Percentiles rank a stretch among this genome's conserved stretches.
These are phyloP conservation scores for Brenthis hecate DNA, from an alignment of 2,888 invertebrate genomes.

Conservation along the genomic window DNA sequence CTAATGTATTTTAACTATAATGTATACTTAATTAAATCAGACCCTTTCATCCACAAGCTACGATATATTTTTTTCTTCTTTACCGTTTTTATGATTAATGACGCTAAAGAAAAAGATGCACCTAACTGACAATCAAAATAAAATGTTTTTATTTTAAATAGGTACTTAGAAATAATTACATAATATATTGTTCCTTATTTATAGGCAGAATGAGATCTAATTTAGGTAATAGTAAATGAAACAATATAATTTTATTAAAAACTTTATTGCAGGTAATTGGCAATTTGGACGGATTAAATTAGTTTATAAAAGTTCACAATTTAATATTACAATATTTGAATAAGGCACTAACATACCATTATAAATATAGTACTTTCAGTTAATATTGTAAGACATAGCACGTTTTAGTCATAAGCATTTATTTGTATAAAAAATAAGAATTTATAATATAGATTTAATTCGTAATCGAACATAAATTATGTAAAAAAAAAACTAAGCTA, in stretches of 20 bases:
- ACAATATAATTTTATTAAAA: slow-evolving; percentile 49
- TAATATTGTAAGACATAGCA: slow-evolving; percentile 61
- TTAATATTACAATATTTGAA: slow-evolving; percentile 54
- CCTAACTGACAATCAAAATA: too few species aligned
- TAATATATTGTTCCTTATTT: too few species aligned
- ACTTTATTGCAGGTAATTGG: slow-evolving; percentile 72
- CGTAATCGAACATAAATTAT: slow-evolving; percentile 72
- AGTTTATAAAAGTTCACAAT: slow-evolving; percentile 53
- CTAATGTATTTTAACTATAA: slow-evolving; percentile 25
- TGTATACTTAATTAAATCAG: slow-evolving; percentile 24
- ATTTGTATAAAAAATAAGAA: slow-evolving; percentile 66
- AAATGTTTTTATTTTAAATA: too few species aligned
- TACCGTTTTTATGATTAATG: too few species aligned
- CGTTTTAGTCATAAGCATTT: slow-evolving; percentile 65
- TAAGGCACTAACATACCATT: slow-evolving; percentile 67
- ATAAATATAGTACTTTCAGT: slow-evolving; percentile 58
- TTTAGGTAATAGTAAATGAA: slow-evolving; percentile 35
- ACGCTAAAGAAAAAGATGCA: too few species aligned
- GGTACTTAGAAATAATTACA: too few species aligned
- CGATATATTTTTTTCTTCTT: slow-evolving; percentile 11
- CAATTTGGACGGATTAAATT: slow-evolving; percentile 69
- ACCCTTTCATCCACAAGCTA: slow-evolving; percentile 15
- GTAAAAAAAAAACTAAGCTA: slow-evolving; percentile 66
- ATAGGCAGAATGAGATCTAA: too few species aligned
- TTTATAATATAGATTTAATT: slow-evolving; percentile 74